These are phyloP conservation scores for Orientallactaga bullata DNA, from an alignment of 2,113 vertebrate genomes.

Conservation along the genomic window DNA sequence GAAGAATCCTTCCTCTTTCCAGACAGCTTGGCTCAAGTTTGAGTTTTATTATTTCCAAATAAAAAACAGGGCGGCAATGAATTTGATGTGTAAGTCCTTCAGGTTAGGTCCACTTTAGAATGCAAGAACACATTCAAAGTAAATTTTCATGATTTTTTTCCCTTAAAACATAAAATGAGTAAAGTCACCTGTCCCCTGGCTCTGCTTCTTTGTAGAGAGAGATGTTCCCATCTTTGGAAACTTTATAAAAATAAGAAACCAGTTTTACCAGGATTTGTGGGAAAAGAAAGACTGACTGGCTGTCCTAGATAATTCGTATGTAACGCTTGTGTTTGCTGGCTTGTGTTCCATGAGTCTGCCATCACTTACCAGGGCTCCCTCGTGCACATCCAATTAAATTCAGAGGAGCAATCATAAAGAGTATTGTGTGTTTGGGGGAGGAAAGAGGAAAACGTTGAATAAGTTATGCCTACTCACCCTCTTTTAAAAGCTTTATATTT, in stretches of 20 bases:
- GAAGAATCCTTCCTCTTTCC: neutral
- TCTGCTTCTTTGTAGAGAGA: constrained; percentile 59
- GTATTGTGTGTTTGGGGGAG: neutral
- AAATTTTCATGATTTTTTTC: neutral
- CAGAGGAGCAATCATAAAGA: constrained; percentile 23
- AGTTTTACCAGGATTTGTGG: constrained; percentile 20
- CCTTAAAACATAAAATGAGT: neutral
- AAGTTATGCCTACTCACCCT: neutral
- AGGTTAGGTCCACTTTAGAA: neutral
- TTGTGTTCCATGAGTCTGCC: neutral
- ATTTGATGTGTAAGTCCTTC: constrained; percentile 19
- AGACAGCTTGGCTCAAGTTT: neutral
- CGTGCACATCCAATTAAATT: neutral
- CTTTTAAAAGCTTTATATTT: neutral
- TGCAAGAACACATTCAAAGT: constrained; percentile 11
- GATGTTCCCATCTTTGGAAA: constrained; percentile 32
- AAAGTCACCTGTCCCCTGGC: neutral
- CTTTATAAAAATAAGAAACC: constrained; percentile 24
- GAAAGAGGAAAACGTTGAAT: neutral
- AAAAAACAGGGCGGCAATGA: neutral
- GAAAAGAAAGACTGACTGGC: neutral
- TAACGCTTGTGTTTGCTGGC: neutral
- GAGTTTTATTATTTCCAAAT: constrained; percentile 25
- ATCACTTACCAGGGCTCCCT: neutral
- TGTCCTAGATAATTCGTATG: constrained; percentile 33